A percentile compares a stretch with the other conserved stretches of the same genome.
These are phyloP conservation scores for Caranx ignobilis DNA, from an alignment of 2,113 vertebrate species.

Conservation along the genomic window DNA sequence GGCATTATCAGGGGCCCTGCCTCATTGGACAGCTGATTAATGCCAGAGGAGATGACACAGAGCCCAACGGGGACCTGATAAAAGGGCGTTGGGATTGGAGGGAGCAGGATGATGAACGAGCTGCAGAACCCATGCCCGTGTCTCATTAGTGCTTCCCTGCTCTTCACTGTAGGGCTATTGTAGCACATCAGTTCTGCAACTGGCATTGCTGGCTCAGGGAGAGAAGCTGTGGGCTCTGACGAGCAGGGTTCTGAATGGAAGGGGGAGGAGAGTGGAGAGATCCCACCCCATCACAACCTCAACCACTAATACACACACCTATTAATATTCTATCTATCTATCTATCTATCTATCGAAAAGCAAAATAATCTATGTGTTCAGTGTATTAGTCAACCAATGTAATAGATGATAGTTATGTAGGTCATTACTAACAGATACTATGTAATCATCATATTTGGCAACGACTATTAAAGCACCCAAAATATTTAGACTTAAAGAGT, in stretches of 20 bases:
- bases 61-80: conserved; percentile 90
- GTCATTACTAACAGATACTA: no score
- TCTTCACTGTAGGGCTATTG: conserved; percentile 90
- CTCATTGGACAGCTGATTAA: conserved; percentile 89
- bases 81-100: conserved; percentile 92
- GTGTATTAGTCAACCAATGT: no score
- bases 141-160: conserved; percentile 91
- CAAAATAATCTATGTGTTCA: no score
- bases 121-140: conserved; percentile 87
- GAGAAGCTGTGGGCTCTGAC: background rate
- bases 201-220: conserved; percentile 39
- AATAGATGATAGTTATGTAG: no score
- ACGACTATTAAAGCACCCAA: no score
- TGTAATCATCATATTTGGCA: no score
- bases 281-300: background rate
- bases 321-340: no score
- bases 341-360: no score
- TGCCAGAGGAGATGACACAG: conserved; percentile 89
- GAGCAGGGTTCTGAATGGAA: background rate
- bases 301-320: background rate
- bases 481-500: no score
- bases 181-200: conserved; percentile 86
- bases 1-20: conserved; percentile 88
- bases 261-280: conserved; percentile 70
- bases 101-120: conserved; percentile 97